Evolutionary conservation across 2,888 invertebrate genomes (phyloP), one percentile per base, ranked within the genome.

Genomic region (Cinara cedri): DNA sequence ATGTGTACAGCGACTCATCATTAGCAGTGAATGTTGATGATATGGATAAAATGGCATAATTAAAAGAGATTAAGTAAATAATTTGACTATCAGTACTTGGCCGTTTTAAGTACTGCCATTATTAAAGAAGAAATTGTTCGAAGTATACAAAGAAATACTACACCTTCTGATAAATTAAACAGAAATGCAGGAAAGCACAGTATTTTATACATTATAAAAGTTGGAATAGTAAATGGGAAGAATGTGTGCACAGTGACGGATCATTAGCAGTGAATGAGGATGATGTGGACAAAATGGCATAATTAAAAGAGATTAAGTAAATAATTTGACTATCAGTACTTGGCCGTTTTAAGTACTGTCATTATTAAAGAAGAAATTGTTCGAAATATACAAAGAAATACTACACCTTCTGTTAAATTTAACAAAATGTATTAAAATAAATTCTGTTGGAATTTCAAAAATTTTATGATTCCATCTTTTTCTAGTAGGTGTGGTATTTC

Each of bases 151-250:
- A 88, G 93, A 82, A 83, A 83, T 70, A 66, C 80, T 6, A 72
- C 14, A 60, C 26, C 49, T 68, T 68, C 76, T 16, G 76, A n/a
- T n/a, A 78, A 78, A 26, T 68, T 21, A n/a, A n/a, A n/a, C n/a
- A n/a, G n/a, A n/a, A n/a, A n/a, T 46, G 81, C 81, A 21, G 81
- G 66, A 1, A 91, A 92, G 86, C 94, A 11, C 91, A 94, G 85
- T 97, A 97, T 87, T 91, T 95, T 81, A 96, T 98, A 82, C 98
- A 98, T 86, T 98, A 98, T 86, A 96, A 96, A 83, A 97, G 97
- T 1, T 98, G 98, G 98, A 98, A 96, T 85, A 98, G 97, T 88
- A 97, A 95, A 96, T 97, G 93, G 94, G 94, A 94, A 84, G 94
- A 94, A 85, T 94, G 93, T 96, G 97, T 97, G 6, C 94, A 95